Evolutionary conservation across 2,113 vertebrate genomes (phyloP).

Genomic region (Clarias gariepinus): DNA sequence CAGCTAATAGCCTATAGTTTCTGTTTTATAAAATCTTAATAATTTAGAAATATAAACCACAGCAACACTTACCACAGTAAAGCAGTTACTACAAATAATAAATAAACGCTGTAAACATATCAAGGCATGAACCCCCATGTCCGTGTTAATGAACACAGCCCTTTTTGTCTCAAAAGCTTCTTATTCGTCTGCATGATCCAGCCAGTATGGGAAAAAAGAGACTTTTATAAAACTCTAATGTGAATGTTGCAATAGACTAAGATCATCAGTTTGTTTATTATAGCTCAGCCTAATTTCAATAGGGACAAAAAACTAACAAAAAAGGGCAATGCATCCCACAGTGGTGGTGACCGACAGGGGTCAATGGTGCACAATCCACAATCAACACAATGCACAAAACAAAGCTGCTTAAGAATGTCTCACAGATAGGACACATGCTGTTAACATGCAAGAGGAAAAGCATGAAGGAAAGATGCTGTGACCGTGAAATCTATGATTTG

Average conservation of each 20-base stretch:
- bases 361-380: background rate
- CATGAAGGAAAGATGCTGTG: background rate
- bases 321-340: background rate
- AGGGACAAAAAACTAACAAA: background rate
- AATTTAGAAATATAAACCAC: background rate
- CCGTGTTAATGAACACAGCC: background rate
- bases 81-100: background rate
- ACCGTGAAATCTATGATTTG: background rate
- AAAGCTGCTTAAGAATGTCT: background rate
- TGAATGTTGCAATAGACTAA: background rate
- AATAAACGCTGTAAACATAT: background rate
- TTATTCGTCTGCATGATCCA: background rate
- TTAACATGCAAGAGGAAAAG: background rate
- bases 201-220: background rate
- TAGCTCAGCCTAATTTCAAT: background rate
- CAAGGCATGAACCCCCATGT: background rate
- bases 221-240: background rate
- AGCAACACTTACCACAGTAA: background rate
- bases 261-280: background rate
- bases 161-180: background rate
- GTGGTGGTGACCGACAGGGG: constrained; percentile 3
- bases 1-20: background rate
- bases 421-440: background rate
- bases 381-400: background rate
- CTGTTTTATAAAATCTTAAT: background rate